Conservation (phyloP, 2,888 invertebrate species). For the Patella ulyssiponensis region DNA sequence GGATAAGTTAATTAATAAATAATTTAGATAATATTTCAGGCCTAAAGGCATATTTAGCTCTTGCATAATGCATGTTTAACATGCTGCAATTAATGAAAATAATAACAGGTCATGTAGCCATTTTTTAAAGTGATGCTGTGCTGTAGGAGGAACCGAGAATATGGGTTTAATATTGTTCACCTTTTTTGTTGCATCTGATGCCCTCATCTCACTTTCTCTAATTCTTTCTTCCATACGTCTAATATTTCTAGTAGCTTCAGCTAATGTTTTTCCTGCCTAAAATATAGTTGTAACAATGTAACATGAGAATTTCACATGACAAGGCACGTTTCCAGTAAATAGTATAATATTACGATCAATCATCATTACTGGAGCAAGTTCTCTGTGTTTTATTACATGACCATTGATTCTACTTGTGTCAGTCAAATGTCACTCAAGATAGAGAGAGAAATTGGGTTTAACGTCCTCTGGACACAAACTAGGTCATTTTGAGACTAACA, state of each 20-base stretch:
- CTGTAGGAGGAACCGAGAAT: too few relatives aligned
- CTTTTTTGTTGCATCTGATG: constrained; percentile 60
- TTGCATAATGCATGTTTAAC: too few relatives aligned
- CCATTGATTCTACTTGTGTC: too few relatives aligned
- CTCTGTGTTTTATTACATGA: too few relatives aligned
- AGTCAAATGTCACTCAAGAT: too few relatives aligned
- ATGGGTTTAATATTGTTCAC: constrained; percentile 32
- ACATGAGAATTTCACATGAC: not conserved
- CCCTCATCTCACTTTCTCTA: constrained; percentile 61
- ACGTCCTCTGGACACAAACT: too few relatives aligned
- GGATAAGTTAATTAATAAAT: too few relatives aligned
- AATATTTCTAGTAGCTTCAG: constrained; percentile 65
- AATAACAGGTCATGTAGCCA: not conserved
- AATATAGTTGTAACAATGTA: not conserved
- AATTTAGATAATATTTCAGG: too few relatives aligned
- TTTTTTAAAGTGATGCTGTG: too few relatives aligned
- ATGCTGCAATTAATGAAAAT: not conserved
- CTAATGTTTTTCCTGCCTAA: constrained; percentile 65
- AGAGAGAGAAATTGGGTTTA: too few relatives aligned
- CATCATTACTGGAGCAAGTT: not conserved
- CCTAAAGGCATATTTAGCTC: too few relatives aligned
- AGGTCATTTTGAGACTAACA: too few relatives aligned
- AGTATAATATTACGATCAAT: not conserved
- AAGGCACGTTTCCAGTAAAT: not conserved
- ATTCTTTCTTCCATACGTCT: constrained; percentile 65